Base-by-base conservation (phyloP, 37 sponge, comb jelly and placozoan genomes). In the Aplysina aerophoba region DNA sequence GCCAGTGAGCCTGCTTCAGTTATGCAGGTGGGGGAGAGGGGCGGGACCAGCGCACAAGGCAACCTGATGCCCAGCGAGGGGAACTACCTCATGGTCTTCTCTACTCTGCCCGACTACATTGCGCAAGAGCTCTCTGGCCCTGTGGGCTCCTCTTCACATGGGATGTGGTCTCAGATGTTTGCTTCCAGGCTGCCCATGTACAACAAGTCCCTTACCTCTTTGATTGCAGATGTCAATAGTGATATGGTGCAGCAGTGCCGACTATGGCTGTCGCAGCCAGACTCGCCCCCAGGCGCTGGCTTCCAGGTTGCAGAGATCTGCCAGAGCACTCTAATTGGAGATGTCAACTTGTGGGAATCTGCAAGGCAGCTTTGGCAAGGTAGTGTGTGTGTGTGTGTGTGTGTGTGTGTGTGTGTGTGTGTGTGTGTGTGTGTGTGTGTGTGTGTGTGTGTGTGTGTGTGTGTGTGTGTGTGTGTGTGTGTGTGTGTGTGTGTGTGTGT, bases 51-150 rank as follows among this genome's bases (percentile, higher is more conserved):
- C 57, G 50, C 28, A 8, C 44, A 17, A 4, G 53, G 44, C 16
- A 1, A 40, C 25, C 78, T 75, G 21, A 78, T 86, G 24, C 67
- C 90, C 62, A 30, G 17, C n/a, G 60, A 79, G 16, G 90, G 83
- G 0, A 83, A 86, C 60, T 78, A 59, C 65, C 83, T 90, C 1
- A 58, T 86, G 16, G 83, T 86, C 38, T 85, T 63, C 63, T 90
- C 90, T 33, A 86, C 83, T 25, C 61, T 90, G 54, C 66, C 78
- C 0, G 53, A 66, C 28, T 50, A 86, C 86, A 74, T 22, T 28
- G 82, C 90, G 0, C 79, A 81, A 56, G 86, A 86, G 30, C 39
- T 34, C 4, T 40, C 24, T 17, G 2, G 22, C 15, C 16, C 33
- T 71, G 4, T 5, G 4, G 12, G 53, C 16, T 40, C 31, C 54